These are phyloP conservation scores for Eremobia ochroleuca DNA, from an alignment of 2,888 invertebrate genomes.

Conservation along the genomic window DNA sequence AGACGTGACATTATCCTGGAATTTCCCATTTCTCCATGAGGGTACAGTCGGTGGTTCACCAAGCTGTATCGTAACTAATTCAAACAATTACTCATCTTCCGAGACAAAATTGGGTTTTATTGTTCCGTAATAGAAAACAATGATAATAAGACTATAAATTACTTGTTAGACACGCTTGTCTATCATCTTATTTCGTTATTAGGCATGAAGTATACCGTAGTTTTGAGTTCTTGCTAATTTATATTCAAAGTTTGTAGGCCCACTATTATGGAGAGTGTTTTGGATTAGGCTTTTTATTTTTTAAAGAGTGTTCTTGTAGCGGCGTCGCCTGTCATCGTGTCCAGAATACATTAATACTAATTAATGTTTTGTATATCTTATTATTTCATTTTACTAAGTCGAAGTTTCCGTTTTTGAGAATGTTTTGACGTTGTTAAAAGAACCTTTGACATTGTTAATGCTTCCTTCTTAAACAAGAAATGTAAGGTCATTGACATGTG, in stretches of 20 bases:
- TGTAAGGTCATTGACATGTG: slow-evolving; percentile 2
- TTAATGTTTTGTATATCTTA: slow-evolving; percentile 78
- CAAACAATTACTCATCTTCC: slow-evolving; percentile 75
- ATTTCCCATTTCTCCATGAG: slow-evolving; percentile 54
- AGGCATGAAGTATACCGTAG: slow-evolving; percentile 68
- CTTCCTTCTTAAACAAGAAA: slow-evolving; percentile 67
- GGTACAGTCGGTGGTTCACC: slow-evolving; percentile 60
- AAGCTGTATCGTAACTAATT: slow-evolving; percentile 75
- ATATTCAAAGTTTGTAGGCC: slow-evolving; percentile 83
- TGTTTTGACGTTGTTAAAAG: slow-evolving; percentile 53
- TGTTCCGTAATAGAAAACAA: slow-evolving; percentile 84
- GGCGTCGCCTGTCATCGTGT: slow-evolving; percentile 79
- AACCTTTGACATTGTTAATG: slow-evolving; percentile 50
- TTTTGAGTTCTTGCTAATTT: slow-evolving; percentile 82
- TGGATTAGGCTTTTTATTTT: slow-evolving; percentile 73
- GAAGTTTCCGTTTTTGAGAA: slow-evolving; percentile 59
- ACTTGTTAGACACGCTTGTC: slow-evolving; percentile 83
- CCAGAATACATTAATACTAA: slow-evolving; percentile 86
- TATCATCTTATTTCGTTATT: slow-evolving; percentile 76
- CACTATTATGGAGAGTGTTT: slow-evolving; percentile 79
- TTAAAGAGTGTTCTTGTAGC: slow-evolving; percentile 75
- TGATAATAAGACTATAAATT: slow-evolving; percentile 83
- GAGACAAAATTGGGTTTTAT: slow-evolving; percentile 78
- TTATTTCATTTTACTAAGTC: slow-evolving; percentile 73
- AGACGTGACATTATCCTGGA: slow-evolving; percentile 55